Conservation (phyloP, 1,140 invertebrate species). For the Leptonema lineaticorne region DNA sequence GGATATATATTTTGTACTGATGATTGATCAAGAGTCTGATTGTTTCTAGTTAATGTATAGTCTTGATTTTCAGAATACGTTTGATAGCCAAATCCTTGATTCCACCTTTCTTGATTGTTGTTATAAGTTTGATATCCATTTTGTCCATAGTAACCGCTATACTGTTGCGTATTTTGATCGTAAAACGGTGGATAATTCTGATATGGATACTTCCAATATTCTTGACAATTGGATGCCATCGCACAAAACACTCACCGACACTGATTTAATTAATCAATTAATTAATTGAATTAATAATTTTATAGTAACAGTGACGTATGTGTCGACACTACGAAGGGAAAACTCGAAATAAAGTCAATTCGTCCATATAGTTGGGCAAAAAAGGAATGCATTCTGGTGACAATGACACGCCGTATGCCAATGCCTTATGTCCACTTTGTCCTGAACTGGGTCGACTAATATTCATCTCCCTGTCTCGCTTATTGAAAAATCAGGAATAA, state of each 20-base stretch:
- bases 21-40: not conserved
- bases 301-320: slow-evolving; percentile 22
- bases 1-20: slow-evolving; percentile 14
- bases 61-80: not conserved
- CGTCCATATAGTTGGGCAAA: slow-evolving; percentile 31
- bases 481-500: not conserved
- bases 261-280: slow-evolving; percentile 17
- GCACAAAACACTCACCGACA: not conserved
- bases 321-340: slow-evolving; percentile 24
- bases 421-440: slow-evolving; percentile 36
- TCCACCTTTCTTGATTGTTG: not conserved
- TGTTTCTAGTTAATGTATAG: not conserved
- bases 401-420: slow-evolving; percentile 38
- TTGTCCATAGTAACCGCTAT: not conserved
- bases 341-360: slow-evolving; percentile 34
- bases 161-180: slow-evolving; percentile 1
- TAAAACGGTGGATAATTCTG: slow-evolving; percentile 11
- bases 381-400: slow-evolving; percentile 38
- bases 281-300: not conserved
- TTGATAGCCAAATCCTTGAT: not conserved
- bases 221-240: slow-evolving; percentile 22
- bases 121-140: not conserved
- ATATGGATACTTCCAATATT: slow-evolving; percentile 27
- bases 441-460: not conserved
- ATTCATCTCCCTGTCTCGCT: slow-evolving; percentile 9